Conservation (phyloP, 2,797 vertebrate species). For the Cirrhinus mrigala region DNA sequence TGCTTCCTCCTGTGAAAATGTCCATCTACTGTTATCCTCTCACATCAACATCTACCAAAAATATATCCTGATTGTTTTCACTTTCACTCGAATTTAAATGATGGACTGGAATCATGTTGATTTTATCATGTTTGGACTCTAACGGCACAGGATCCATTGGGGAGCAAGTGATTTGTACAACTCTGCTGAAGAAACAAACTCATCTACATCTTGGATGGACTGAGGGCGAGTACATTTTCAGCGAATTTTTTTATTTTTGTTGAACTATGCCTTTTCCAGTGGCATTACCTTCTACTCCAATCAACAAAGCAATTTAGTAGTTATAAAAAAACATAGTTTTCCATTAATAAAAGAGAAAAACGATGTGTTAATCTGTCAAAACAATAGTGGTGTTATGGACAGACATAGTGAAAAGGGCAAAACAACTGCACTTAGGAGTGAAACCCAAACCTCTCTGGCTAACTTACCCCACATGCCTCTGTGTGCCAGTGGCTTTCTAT, state of each 20-base stretch:
- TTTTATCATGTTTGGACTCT: not conserved
- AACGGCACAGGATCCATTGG: too few species aligned
- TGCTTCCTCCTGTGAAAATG: not conserved
- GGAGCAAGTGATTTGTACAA: too few species aligned
- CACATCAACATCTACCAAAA: not conserved
- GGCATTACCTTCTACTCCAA: not conserved
- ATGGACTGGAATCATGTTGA: not conserved
- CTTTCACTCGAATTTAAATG: not conserved
- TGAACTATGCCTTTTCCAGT: not conserved
- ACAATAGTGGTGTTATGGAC: constrained; percentile 21
- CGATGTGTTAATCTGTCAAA: constrained; percentile 38
- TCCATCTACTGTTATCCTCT: not conserved
- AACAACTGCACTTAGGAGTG: constrained; percentile 45
- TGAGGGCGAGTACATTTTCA: not conserved
- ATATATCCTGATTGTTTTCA: not conserved
- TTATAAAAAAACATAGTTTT: not conserved
- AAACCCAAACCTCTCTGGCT: constrained; percentile 47
- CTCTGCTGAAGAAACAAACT: not conserved
- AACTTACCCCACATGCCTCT: constrained; percentile 51
- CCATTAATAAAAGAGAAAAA: constrained; percentile 12
- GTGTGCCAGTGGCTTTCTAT: constrained; percentile 37
- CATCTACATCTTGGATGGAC: not conserved
- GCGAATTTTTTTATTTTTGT: not conserved
- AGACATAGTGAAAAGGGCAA: constrained; percentile 41
- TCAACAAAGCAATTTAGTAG: constrained; percentile 9